phyloP scores from a whole-genome alignment of 2,888 invertebrate species.

The Merodon equestris region DNA sequence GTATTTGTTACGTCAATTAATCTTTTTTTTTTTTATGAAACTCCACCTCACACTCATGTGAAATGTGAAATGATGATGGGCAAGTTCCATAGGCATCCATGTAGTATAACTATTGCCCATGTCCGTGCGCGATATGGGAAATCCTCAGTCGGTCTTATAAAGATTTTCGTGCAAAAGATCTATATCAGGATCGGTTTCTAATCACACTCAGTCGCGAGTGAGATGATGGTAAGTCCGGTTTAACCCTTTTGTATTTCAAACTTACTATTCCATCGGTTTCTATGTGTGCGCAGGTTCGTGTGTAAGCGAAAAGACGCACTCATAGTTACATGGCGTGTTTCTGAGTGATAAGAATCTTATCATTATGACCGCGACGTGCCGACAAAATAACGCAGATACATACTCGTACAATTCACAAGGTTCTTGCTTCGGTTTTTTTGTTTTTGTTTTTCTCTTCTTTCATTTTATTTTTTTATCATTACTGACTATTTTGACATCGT shows the following conservation, averaged over 20 bases:
- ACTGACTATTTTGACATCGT: constrained; percentile 67
- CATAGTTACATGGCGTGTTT: constrained; percentile 46
- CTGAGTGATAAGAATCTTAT: constrained; percentile 65
- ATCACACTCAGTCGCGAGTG: constrained; percentile 31
- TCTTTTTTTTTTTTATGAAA: constrained; percentile 68
- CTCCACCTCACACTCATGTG: constrained; percentile 30
- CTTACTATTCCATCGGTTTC: constrained; percentile 39
- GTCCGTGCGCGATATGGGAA: constrained; percentile 54
- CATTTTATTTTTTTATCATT: constrained; percentile 67
- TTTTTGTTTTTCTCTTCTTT: too few relatives aligned
- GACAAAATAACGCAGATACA: constrained; percentile 50
- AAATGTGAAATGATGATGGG: not conserved
- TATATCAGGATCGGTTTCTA: constrained; percentile 43
- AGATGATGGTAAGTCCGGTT: constrained; percentile 38
- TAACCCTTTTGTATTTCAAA: constrained; percentile 34
- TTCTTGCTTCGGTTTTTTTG: too few relatives aligned
- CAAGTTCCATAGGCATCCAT: not conserved
- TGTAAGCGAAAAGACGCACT: constrained; percentile 2
- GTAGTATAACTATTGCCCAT: not conserved
- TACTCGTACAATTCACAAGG: constrained; percentile 22
- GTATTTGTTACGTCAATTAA: constrained; percentile 67
- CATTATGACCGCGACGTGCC: constrained; percentile 68
- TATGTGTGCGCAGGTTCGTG: not conserved
- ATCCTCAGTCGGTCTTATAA: constrained; percentile 25
- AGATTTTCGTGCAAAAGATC: constrained; percentile 65